These are phyloP conservation scores for Stenodema calcarata DNA, from an alignment of 2,888 invertebrate genomes.

Conservation along the genomic window DNA sequence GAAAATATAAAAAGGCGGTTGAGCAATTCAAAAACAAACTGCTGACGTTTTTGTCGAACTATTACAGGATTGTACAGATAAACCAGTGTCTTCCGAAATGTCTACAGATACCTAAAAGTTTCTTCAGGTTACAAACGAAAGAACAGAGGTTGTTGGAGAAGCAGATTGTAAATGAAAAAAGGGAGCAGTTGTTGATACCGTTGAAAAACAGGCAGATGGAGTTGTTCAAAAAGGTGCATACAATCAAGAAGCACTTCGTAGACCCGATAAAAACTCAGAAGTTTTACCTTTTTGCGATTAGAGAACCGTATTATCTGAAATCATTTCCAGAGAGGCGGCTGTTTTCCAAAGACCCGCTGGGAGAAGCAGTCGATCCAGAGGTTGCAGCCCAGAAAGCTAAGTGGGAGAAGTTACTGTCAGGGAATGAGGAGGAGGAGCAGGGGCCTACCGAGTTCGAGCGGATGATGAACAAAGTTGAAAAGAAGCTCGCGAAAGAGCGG, in stretches of 20 bases:
- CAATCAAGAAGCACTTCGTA: not conserved
- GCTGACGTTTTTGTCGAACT: not conserved
- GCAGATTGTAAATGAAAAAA: not conserved
- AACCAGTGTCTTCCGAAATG: constrained; percentile 1
- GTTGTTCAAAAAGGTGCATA: not conserved
- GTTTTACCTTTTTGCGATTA: constrained; percentile 9
- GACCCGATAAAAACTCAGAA: constrained; percentile 8
- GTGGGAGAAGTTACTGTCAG: not conserved
- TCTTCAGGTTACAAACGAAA: constrained; percentile 4
- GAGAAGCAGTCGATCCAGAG: not conserved
- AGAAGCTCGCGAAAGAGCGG: not conserved
- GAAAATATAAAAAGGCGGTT: not conserved
- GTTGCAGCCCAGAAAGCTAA: not conserved
- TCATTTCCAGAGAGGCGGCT: constrained; percentile 21
- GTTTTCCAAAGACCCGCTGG: not conserved
- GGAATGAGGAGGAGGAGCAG: no score
- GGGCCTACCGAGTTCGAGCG: constrained; percentile 1
- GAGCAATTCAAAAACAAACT: not conserved
- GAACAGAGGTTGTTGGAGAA: constrained; percentile 3
- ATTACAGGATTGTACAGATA: not conserved
- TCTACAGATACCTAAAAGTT: not conserved
- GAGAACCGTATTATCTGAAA: not conserved
- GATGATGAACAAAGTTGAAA: not conserved
- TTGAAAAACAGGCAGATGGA: not conserved
- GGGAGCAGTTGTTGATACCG: no score